Percentiles rank a stretch among this genome's conserved stretches.
Evolutionary conservation across 2,113 vertebrate species (phyloP).

Genomic region (Rhadina sibilatrix): DNA sequence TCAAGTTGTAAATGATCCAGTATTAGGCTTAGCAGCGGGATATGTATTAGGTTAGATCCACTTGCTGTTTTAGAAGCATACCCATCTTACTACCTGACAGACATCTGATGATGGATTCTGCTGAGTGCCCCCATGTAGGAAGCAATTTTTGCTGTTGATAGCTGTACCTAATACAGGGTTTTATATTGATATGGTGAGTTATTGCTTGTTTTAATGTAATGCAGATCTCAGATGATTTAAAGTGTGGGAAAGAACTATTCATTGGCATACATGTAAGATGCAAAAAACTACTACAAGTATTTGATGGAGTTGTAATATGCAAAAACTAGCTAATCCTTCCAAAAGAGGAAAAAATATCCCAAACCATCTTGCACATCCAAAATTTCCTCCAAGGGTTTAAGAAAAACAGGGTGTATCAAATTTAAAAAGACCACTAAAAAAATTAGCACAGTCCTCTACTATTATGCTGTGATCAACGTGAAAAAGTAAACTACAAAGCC

Average conservation of each 20-base stretch:
- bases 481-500: constrained; percentile 31
- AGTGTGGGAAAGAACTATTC: constrained; percentile 27
- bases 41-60: not conserved
- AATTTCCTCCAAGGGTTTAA: not conserved
- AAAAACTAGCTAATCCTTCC: constrained; percentile 28
- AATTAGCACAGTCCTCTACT: not conserved
- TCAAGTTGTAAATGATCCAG: not conserved
- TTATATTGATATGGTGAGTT: not conserved
- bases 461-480: not conserved
- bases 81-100: not conserved
- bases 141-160: not conserved
- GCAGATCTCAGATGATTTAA: constrained; percentile 28
- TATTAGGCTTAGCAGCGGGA: not conserved
- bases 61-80: not conserved
- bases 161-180: not conserved
- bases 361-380: not conserved
- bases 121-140: not conserved
- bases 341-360: constrained; percentile 5
- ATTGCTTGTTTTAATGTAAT: not conserved
- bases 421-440: constrained; percentile 30
- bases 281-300: constrained; percentile 33
- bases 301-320: not conserved
- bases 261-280: not conserved
- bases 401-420: not conserved
- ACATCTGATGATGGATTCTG: not conserved